phyloP scores from a whole-genome alignment of 2,888 invertebrate genomes.

The Scaptomyza reducta region DNA sequence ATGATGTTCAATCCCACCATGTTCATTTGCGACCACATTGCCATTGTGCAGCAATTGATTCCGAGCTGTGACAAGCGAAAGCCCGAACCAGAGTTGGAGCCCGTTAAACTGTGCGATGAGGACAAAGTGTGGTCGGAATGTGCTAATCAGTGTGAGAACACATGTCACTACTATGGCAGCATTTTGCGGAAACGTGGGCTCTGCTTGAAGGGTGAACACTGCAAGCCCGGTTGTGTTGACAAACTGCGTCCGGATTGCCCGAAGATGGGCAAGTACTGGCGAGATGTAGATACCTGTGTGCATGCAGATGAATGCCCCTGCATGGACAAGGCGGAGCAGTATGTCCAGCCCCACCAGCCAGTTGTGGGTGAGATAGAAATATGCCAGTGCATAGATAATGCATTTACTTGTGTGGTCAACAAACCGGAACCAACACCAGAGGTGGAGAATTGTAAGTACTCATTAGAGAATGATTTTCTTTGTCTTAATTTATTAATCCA shows the following conservation, averaged over 20 bases:
- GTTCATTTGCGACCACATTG: conserved; percentile 88
- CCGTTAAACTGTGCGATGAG: conserved; percentile 66
- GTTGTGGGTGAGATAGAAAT: conserved; percentile 86
- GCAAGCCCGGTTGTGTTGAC: conserved; percentile 82
- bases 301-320: conserved; percentile 91
- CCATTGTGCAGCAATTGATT: conserved; percentile 85
- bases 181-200: conserved; percentile 79
- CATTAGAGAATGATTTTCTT: too few species aligned
- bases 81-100: conserved; percentile 34
- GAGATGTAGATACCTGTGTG: conserved; percentile 90
- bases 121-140: conserved; percentile 88
- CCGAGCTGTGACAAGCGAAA: conserved; percentile 86
- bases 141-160: conserved; percentile 89
- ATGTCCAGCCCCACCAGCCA: conserved; percentile 90
- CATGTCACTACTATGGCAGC: conserved; percentile 88
- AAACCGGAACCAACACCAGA: conserved; percentile 41
- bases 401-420: conserved; percentile 86
- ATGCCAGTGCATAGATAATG: conserved; percentile 93
- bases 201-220: conserved; percentile 80
- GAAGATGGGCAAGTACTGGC: conserved; percentile 86
- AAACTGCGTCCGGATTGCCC: conserved; percentile 85
- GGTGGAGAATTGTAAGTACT: conserved; percentile 44
- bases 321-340: conserved; percentile 86
- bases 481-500: too few species aligned
- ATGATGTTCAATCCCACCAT: conserved; percentile 88